Evolutionary conservation across 2,113 vertebrate species (phyloP), one percentile per base, ranked within the genome.

Genomic region (Dicaeum eximium): DNA sequence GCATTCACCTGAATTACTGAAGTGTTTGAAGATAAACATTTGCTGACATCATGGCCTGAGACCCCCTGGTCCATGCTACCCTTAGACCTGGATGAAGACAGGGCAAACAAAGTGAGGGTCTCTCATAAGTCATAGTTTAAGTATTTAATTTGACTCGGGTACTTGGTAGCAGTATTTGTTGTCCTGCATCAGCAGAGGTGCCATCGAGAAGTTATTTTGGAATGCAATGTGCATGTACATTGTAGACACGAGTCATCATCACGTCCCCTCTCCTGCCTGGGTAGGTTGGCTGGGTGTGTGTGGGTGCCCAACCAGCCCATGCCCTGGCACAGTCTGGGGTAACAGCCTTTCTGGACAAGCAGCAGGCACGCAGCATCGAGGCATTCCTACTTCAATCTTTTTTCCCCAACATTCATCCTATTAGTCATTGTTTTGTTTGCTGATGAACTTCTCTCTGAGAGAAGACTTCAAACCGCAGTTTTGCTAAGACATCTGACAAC

Each of bases 321-420:
- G 24, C 33, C 57, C 30, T 47, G 66, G 24, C 25, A 3, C 6
- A n/a, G 17, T 5, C 51, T 30, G n/a, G 30, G 31, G 6, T 42
- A 40, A 19, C 23, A 58, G 37, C 30, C n/a, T 45, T 38, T 58
- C 56, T 4, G 1, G 25, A n/a, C 40, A 48, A 54, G 56, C 75
- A 81, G 15, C 27, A 83, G 44, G 48, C 60, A 9, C 0, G 0
- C 1, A 2, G 11, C 11, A 1, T 42, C 0, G 0, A 86, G 50
- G 27, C 45, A 25, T 77, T 66, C 51, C 19, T 66, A 20, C 50
- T 53, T 50, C 58, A 9, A 1, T 58, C 42, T 42, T 56, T 67
- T 66, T 53, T 74, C 6, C 37, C n/a, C 16, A 62, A 4, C 27
- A 1, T 62, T 61, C 64, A 58, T 67, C 66, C 65, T 40, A 10